Base-by-base conservation (phyloP, 2,888 invertebrate species). In the Tigriopus californicus region DNA sequence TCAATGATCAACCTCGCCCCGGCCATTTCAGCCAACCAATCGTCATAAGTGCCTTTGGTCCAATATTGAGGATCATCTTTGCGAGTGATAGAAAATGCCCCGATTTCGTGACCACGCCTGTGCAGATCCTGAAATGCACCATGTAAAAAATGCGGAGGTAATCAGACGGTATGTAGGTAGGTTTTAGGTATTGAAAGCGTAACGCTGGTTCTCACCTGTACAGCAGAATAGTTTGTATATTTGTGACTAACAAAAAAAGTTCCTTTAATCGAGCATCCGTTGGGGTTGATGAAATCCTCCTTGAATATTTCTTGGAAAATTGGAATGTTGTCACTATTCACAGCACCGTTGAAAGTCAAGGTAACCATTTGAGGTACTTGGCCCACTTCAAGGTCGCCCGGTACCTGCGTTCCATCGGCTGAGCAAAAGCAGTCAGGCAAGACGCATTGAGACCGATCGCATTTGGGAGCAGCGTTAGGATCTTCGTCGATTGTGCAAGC, bases 1-100 rank as follows among this genome's bases (percentile, higher is more conserved):
- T 69, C 68, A 48, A 68, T 65, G 67, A 91, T 88, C 62, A 90
- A 75, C 66, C 91, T 79, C 25, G 80, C 85, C 18, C 91, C 91
- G 52, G 89, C 90, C 89, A 91, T 90, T 73, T 91, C 91, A 64
- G 90, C 90, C 48, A 89, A 74, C 91, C 91, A 91, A 72, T 84
- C 88, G 67, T 86, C 90, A 71, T 90, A 89, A 60, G 79, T 79
- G 52, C 90, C 90, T 63, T 82, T 79, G 11, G 79, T 77, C 90
- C 91, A 91, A 73, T 90, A 91, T 66, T 83, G 80, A 24, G 90
- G 89, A 66, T 88, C 87, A 67, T 89, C 88, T 69, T 89, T 88
- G 75, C 90, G 89, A 12, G 90, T 91, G 58, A 92, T 73, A 1
- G 90, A 91, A 75, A 90, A 90, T 18, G 89, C 85, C 0, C 85